A percentile compares a stretch with the other conserved stretches of the same genome.
phyloP scores from a whole-genome alignment of 2,113 vertebrate species.

The Coracopsis vasa region DNA sequence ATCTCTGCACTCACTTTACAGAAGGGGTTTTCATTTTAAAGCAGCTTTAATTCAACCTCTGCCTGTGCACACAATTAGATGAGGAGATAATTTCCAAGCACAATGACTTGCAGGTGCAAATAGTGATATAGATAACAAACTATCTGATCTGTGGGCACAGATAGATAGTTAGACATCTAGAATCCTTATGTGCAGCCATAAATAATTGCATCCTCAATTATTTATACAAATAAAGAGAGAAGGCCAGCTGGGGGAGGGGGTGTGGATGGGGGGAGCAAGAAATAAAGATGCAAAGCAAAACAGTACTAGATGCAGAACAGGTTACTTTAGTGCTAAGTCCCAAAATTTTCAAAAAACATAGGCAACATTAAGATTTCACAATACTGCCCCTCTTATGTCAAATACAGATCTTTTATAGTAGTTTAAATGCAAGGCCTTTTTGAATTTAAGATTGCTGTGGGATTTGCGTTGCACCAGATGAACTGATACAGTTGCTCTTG shows the following conservation, averaged over 20 bases:
- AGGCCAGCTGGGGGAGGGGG: not conserved
- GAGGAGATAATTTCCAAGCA: conserved; percentile 61
- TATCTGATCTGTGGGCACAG: conserved; percentile 61
- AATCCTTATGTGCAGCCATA: conserved; percentile 60
- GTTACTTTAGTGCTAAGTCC: not conserved
- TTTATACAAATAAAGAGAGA: conserved; percentile 59
- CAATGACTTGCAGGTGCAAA: conserved; percentile 66
- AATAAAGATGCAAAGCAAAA: not conserved
- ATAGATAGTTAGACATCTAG: conserved; percentile 65
- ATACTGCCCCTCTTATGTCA: not conserved
- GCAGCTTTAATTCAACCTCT: conserved; percentile 48
- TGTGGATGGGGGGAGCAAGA: not conserved
- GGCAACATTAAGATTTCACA: not conserved
- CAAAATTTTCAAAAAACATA: not conserved
- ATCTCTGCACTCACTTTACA: not conserved
- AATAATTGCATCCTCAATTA: conserved; percentile 65
- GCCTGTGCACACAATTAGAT: conserved; percentile 57
- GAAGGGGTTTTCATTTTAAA: conserved; percentile 10
- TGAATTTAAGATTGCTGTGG: not conserved
- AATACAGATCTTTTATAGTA: not conserved
- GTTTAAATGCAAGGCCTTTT: not conserved
- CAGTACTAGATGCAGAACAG: not conserved
- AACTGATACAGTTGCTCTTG: not conserved
- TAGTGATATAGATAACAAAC: conserved; percentile 68
- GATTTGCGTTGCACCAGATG: not conserved